Conservation (phyloP, 1,140 invertebrate genomes). For the Laupala kohalensis region DNA sequence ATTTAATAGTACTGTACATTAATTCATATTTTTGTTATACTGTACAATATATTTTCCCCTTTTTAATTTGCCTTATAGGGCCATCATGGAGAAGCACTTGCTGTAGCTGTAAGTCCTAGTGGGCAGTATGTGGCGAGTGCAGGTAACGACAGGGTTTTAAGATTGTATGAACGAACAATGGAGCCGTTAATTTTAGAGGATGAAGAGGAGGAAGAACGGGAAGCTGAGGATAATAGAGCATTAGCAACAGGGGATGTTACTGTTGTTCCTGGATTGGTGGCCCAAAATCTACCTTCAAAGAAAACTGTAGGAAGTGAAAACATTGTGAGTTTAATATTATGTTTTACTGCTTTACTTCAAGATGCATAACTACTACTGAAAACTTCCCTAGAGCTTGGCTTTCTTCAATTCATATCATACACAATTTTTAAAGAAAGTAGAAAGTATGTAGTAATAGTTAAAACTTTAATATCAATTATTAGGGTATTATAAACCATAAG, state of each 20-base stretch:
- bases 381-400: no score
- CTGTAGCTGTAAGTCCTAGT: conserved; percentile 63
- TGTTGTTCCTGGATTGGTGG: conserved; percentile 51
- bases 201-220: conserved; percentile 71
- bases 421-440: no score
- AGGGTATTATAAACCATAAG: no score
- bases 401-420: no score
- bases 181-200: conserved; percentile 88
- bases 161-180: conserved; percentile 74
- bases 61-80: conserved; percentile 34
- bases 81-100: conserved; percentile 65
- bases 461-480: no score
- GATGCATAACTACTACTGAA: conserved; percentile 79
- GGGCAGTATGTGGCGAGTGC: conserved; percentile 68
- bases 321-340: conserved; percentile 45
- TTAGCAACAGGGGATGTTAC: conserved; percentile 55
- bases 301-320: conserved; percentile 86
- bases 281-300: conserved; percentile 67
- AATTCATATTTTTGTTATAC: no score
- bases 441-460: no score
- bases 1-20: no score
- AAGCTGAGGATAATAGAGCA: conserved; percentile 51
- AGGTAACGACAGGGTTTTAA: conserved; percentile 77
- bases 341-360: conserved; percentile 30
- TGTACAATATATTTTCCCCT: conserved; percentile 1